Evolutionary conservation across 2,113 vertebrate species (phyloP).

Genomic region (Illadopsis cleaveri): DNA sequence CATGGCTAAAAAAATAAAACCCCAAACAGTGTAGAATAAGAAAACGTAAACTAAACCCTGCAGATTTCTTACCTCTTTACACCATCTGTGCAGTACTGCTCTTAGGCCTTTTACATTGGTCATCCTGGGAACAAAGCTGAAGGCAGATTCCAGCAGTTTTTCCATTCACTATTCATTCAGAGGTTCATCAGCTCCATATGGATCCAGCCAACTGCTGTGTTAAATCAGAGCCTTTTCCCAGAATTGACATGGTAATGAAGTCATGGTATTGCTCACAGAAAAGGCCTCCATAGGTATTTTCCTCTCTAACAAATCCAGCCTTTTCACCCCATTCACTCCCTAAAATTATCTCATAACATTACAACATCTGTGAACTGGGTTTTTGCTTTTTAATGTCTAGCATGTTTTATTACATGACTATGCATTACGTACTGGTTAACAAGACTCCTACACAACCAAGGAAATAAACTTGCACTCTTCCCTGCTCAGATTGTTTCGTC

Average conservation of each 20-base stretch:
- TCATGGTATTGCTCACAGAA: slow-evolving; percentile 76
- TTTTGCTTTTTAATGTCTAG: slow-evolving; percentile 70
- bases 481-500: background rate
- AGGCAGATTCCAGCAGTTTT: slow-evolving; percentile 95
- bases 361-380: slow-evolving; percentile 81
- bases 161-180: slow-evolving; percentile 96
- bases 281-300: slow-evolving; percentile 78
- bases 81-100: slow-evolving; percentile 89
- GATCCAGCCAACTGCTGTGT: slow-evolving; percentile 90
- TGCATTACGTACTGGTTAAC: slow-evolving; percentile 53
- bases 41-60: slow-evolving; percentile 54
- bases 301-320: slow-evolving; percentile 76
- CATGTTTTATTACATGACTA: slow-evolving; percentile 47
- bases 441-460: slow-evolving; percentile 25
- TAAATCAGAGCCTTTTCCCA: slow-evolving; percentile 83
- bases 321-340: slow-evolving; percentile 78
- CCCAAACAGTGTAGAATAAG: background rate
- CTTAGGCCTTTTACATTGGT: slow-evolving; percentile 86
- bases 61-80: slow-evolving; percentile 79
- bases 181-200: slow-evolving; percentile 88
- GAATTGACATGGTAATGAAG: slow-evolving; percentile 98
- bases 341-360: slow-evolving; percentile 82
- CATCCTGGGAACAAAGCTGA: slow-evolving; percentile 92
- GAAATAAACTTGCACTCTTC: slow-evolving; percentile 26
- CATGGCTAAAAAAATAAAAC: background rate